A percentile compares a stretch with the other conserved stretches of the same genome.
These are phyloP conservation scores for Pachymerium ferrugineum DNA, from an alignment of 2,888 invertebrate genomes.

Conservation along the genomic window DNA sequence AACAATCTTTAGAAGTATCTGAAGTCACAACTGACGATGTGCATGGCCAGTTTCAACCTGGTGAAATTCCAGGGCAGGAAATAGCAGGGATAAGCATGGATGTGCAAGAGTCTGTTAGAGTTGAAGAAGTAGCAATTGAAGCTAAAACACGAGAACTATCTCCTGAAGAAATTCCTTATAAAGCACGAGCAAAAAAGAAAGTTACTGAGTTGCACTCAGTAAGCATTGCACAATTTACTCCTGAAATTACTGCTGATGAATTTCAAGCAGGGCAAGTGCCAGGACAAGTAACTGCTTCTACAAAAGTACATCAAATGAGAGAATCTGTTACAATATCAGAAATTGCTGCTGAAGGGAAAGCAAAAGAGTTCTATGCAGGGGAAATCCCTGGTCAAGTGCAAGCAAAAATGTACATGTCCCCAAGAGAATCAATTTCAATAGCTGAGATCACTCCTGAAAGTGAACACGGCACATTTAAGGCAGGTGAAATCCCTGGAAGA, in stretches of 20 bases:
- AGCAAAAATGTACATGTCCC: constrained; percentile 48
- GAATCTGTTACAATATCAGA: constrained; percentile 37
- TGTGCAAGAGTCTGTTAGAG: constrained; percentile 33
- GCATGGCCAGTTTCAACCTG: constrained; percentile 20
- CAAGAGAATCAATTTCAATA: constrained; percentile 56
- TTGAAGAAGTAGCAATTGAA: constrained; percentile 16
- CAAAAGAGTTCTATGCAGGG: constrained; percentile 51
- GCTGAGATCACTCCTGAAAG: constrained; percentile 50
- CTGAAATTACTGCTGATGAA: background rate
- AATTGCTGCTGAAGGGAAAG: constrained; percentile 10
- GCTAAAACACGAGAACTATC: background rate
- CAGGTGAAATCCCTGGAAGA: constrained; percentile 31
- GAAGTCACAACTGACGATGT: constrained; percentile 30
- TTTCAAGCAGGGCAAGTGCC: constrained; percentile 23
- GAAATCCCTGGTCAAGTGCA: constrained; percentile 28
- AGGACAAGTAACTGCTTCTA: constrained; percentile 35
- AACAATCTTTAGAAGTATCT: constrained; percentile 33
- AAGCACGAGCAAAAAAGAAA: constrained; percentile 37
- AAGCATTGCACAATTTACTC: constrained; percentile 36
- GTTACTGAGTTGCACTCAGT: constrained; percentile 48
- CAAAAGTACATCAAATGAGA: constrained; percentile 40
- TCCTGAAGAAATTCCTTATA: constrained; percentile 31
- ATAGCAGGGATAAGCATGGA: constrained; percentile 33
- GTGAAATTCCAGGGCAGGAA: constrained; percentile 41
- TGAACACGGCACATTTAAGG: background rate